These are phyloP conservation scores for Bimastos eiseni DNA, from an alignment of 2,888 invertebrate genomes.

Conservation along the genomic window DNA sequence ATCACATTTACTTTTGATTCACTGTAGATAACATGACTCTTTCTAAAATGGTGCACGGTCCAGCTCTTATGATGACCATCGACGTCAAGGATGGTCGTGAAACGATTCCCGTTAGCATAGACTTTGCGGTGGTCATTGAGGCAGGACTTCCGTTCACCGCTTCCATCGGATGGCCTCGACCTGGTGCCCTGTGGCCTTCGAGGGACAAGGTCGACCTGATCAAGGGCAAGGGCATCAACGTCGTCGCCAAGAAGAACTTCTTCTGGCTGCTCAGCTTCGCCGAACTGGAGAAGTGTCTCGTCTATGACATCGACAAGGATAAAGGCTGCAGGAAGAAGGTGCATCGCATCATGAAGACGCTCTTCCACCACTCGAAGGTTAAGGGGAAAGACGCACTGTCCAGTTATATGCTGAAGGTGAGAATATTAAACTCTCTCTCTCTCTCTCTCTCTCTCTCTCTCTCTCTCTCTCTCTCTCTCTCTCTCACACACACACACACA, in stretches of 20 bases:
- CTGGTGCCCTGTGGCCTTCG: slow-evolving; percentile 31
- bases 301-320: slow-evolving; percentile 36
- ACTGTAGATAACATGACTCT: slow-evolving; percentile 8
- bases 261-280: slow-evolving; percentile 37
- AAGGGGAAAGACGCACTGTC: slow-evolving; percentile 13
- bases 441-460: too few relatives aligned
- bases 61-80: slow-evolving; percentile 25
- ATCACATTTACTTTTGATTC: not conserved
- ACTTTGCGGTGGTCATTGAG: slow-evolving; percentile 28
- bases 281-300: slow-evolving; percentile 36
- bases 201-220: slow-evolving; percentile 31
- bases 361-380: not conserved
- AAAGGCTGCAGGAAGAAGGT: slow-evolving; percentile 38
- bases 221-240: slow-evolving; percentile 28
- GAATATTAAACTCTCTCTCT: not conserved
- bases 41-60: slow-evolving; percentile 23
- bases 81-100: not conserved
- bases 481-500: too few relatives aligned
- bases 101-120: slow-evolving; percentile 23
- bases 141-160: slow-evolving; percentile 24
- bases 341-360: slow-evolving; percentile 41
- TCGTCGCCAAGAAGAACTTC: slow-evolving; percentile 37
- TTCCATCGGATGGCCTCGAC: slow-evolving; percentile 32
- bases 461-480: too few relatives aligned
- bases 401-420: slow-evolving; percentile 30